These are phyloP conservation scores for Tachypleus tridentatus DNA, from an alignment of 1,140 invertebrate species.

Conservation along the genomic window DNA sequence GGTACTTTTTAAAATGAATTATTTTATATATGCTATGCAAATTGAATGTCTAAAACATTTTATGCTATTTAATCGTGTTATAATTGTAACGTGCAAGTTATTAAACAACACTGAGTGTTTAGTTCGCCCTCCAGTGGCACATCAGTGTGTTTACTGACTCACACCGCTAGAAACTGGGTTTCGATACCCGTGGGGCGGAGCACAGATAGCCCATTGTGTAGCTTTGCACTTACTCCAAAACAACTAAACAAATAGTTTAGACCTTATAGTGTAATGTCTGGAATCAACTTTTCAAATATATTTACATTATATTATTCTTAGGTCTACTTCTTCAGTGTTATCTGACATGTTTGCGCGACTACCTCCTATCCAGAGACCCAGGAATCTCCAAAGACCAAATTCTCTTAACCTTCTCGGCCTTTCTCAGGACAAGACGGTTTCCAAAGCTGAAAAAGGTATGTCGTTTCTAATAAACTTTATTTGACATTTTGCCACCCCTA, in stretches of 20 bases:
- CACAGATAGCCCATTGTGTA: not conserved
- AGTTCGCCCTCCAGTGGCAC: too few relatives aligned
- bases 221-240: too few relatives aligned
- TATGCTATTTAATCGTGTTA: too few relatives aligned
- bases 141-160: not conserved
- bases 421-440: slow-evolving; percentile 2
- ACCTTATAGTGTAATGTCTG: not conserved
- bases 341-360: slow-evolving; percentile 29
- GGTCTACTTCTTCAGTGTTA: slow-evolving; percentile 23
- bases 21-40: too few relatives aligned
- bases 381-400: slow-evolving; percentile 23
- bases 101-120: too few relatives aligned
- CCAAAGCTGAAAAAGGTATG: slow-evolving; percentile 21
- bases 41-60: too few relatives aligned
- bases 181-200: not conserved
- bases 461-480: too few relatives aligned
- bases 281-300: not conserved
- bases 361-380: slow-evolving; percentile 26
- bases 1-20: too few relatives aligned
- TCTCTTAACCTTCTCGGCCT: slow-evolving; percentile 21
- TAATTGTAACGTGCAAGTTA: too few relatives aligned
- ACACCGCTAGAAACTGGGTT: slow-evolving; percentile 1
- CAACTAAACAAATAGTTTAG: not conserved
- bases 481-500: too few relatives aligned
- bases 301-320: not conserved